Evolutionary conservation across 2,888 invertebrate species (phyloP).

Genomic region (Ligdia adustata): DNA sequence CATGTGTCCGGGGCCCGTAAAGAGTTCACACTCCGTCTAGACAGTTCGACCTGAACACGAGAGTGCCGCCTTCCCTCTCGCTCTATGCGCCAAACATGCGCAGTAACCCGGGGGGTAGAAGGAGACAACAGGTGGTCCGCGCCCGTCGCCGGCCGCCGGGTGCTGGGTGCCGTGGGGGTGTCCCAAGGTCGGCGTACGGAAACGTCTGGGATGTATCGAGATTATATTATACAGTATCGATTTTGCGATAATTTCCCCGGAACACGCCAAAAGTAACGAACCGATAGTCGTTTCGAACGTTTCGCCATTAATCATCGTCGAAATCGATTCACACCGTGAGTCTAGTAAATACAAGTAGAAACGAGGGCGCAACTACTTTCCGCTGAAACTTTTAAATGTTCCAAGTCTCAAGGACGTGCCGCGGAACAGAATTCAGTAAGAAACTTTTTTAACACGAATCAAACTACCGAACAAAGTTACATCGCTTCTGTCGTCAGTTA

Average conservation of each 20-base stretch:
- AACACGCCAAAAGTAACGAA: slow-evolving; percentile 28
- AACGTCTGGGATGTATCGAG: slow-evolving; percentile 76
- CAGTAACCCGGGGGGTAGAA: slow-evolving; percentile 52
- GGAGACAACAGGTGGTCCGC: slow-evolving; percentile 74
- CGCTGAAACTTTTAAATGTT: slow-evolving; percentile 6
- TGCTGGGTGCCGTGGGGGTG: slow-evolving; percentile 30
- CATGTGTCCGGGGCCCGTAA: slow-evolving; percentile 63
- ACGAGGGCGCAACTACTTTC: slow-evolving; percentile 4
- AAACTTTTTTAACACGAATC: slow-evolving; percentile 5
- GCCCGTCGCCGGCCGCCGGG: too few relatives aligned
- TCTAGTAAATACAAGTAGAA: neutral
- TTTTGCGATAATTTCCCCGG: slow-evolving; percentile 56
- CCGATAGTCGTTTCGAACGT: neutral
- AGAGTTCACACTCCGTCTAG: slow-evolving; percentile 81
- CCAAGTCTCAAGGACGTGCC: slow-evolving; percentile 16
- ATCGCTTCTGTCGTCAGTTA: too few relatives aligned
- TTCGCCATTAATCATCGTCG: too few relatives aligned
- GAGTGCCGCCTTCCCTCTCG: slow-evolving; percentile 58
- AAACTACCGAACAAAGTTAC: too few relatives aligned
- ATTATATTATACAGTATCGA: slow-evolving; percentile 72
- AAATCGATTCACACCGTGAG: too few relatives aligned
- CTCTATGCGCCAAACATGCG: slow-evolving; percentile 76
- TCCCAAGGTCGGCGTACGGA: slow-evolving; percentile 79
- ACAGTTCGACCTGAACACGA: slow-evolving; percentile 76
- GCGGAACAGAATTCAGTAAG: slow-evolving; percentile 1